A percentile compares a stretch with the other conserved stretches of the same genome.
These are phyloP conservation scores for Perca schrenkii DNA, from an alignment of 2,113 vertebrate genomes.

Conservation along the genomic window DNA sequence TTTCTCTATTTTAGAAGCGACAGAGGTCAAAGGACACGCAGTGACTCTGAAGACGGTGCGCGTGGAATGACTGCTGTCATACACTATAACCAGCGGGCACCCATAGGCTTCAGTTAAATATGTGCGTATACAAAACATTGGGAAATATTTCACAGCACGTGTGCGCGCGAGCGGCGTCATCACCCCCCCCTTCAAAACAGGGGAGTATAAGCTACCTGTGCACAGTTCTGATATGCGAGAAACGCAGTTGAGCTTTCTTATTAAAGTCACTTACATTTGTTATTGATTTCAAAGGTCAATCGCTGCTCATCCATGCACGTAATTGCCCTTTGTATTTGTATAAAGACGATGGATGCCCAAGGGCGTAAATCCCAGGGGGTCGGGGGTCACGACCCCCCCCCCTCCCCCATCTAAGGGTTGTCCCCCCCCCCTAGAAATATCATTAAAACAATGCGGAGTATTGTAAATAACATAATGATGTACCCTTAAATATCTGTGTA, in stretches of 20 bases:
- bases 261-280: background rate
- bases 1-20: conserved; percentile 72
- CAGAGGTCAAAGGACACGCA: conserved; percentile 71
- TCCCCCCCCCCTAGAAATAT: too few species aligned
- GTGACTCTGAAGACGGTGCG: conserved; percentile 1
- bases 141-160: conserved; percentile 19
- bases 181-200: background rate
- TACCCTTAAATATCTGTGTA: too few species aligned
- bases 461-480: too few species aligned
- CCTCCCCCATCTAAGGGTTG: too few species aligned
- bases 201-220: background rate
- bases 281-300: conserved; percentile 16
- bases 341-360: conserved; percentile 16
- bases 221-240: background rate
- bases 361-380: too few species aligned
- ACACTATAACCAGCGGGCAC: conserved; percentile 23
- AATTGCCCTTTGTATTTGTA: conserved; percentile 8
- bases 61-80: conserved; percentile 54
- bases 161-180: background rate
- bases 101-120: conserved; percentile 9
- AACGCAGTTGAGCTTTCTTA: background rate
- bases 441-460: too few species aligned
- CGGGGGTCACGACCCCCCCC: too few species aligned
- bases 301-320: conserved; percentile 15
- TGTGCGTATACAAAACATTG: background rate